phyloP scores from a whole-genome alignment of 2,113 vertebrate species.

The Zosterops borbonicus region DNA sequence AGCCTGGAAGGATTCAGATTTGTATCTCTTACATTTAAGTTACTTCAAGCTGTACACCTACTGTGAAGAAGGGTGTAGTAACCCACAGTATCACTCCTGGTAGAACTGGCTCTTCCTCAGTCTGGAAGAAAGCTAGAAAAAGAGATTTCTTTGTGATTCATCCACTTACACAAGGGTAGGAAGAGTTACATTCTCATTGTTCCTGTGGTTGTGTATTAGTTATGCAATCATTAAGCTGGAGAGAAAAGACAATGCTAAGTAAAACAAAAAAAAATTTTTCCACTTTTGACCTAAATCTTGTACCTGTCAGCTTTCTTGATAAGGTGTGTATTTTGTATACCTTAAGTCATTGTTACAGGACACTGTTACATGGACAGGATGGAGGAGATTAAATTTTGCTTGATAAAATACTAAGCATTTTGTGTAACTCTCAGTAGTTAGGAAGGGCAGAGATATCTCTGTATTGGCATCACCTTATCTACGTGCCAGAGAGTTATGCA shows the following conservation, averaged over 20 bases:
- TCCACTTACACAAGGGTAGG: not conserved
- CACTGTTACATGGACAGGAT: not conserved
- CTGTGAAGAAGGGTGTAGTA: not conserved
- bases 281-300: not conserved
- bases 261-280: not conserved
- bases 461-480: not conserved
- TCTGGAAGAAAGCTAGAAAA: not conserved
- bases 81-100: not conserved
- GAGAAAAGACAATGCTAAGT: not conserved
- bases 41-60: not conserved
- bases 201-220: not conserved
- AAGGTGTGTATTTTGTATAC: not conserved
- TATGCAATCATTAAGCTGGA: not conserved
- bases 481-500: not conserved
- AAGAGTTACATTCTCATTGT: not conserved
- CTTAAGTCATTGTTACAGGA: not conserved
- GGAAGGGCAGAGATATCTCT: not conserved
- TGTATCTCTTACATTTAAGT: not conserved
- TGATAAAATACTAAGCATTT: not conserved
- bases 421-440: not conserved
- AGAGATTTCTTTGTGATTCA: not conserved
- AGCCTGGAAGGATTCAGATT: not conserved
- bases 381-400: not conserved
- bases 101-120: not conserved
- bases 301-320: not conserved